A percentile compares a stretch with the other conserved stretches of the same genome.
phyloP scores from a whole-genome alignment of 2,113 vertebrate species.

The Pyrgilauda ruficollis region DNA sequence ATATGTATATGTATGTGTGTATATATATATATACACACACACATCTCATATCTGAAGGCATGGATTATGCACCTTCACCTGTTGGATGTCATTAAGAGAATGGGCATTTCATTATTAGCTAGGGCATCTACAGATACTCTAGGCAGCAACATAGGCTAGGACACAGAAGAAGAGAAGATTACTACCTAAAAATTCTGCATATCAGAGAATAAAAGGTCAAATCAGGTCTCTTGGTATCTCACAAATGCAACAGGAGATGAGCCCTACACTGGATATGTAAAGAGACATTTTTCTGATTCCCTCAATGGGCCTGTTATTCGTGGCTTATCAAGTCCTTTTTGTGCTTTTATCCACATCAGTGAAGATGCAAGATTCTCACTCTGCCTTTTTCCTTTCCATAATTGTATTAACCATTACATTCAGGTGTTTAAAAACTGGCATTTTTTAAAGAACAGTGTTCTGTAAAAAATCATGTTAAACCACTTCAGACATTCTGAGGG shows the following conservation, averaged over 20 bases:
- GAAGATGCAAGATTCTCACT: neutral
- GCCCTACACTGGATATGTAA: neutral
- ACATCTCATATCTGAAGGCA: neutral
- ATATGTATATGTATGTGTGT: no score
- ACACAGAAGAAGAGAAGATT: neutral
- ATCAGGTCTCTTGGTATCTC: neutral
- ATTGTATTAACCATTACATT: neutral
- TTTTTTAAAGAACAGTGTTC: neutral
- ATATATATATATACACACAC: no score
- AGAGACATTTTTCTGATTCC: neutral
- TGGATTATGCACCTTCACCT: neutral
- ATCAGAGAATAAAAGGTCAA: neutral
- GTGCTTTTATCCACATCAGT: neutral
- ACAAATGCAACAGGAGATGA: neutral
- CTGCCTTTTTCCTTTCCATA: neutral
- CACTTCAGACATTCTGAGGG: neutral
- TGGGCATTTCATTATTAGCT: neutral
- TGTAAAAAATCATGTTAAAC: neutral
- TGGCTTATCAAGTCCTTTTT: neutral
- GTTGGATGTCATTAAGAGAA: neutral
- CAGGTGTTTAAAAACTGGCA: neutral
- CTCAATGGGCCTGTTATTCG: neutral
- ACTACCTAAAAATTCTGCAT: neutral
- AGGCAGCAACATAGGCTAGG: neutral
- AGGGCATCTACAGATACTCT: neutral